phyloP scores from a whole-genome alignment of 2,888 invertebrate species.

The Chironomus tentans region DNA sequence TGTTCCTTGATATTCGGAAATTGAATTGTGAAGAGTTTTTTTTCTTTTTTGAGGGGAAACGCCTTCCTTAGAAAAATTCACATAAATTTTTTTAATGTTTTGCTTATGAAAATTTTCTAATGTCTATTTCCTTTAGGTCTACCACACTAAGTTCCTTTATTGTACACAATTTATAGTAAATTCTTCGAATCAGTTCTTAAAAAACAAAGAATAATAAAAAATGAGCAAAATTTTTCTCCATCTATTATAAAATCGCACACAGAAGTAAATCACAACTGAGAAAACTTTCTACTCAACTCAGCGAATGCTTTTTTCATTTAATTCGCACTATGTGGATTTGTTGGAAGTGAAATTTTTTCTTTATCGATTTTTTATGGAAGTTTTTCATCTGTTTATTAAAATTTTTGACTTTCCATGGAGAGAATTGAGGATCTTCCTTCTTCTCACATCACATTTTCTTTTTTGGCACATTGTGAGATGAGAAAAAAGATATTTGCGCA shows the following conservation, averaged over 20 bases:
- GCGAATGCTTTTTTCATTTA: not conserved
- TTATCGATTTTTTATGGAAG: constrained; percentile 7
- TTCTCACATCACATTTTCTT: not conserved
- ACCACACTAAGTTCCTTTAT: too few species aligned
- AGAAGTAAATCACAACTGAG: not conserved
- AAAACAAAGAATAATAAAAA: not conserved
- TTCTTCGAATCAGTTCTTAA: not conserved
- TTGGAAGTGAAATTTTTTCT: not conserved
- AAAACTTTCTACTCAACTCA: not conserved
- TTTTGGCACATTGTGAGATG: not conserved
- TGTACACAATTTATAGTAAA: too few species aligned
- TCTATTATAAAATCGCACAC: not conserved
- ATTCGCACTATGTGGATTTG: not conserved
- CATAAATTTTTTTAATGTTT: not conserved
- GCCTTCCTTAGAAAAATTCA: not conserved
- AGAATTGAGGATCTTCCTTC: too few species aligned
- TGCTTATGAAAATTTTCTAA: not conserved
- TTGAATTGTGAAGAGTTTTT: not conserved
- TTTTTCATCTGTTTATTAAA: not conserved
- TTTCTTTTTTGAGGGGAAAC: constrained; percentile 3
- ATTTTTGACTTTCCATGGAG: too few species aligned
- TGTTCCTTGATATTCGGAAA: not conserved
- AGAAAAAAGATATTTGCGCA: not conserved
- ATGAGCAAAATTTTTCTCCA: not conserved
- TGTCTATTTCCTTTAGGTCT: not conserved